A percentile compares a stretch with the other conserved stretches of the same genome.
Conservation (phyloP, 1,140 invertebrate genomes). For the Lepidurus arcticus region DNA sequence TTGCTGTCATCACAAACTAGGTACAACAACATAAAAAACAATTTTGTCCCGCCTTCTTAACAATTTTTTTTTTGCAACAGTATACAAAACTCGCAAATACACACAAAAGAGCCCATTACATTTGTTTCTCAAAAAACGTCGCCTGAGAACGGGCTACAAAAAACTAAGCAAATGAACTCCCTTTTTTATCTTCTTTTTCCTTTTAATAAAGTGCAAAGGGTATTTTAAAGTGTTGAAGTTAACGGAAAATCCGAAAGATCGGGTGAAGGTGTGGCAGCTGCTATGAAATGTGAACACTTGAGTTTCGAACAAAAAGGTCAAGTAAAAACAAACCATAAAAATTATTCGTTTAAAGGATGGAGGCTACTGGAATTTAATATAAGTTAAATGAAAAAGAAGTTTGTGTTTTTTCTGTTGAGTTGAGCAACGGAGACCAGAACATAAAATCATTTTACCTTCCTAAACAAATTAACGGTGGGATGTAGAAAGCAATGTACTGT, state of each 20-base stretch:
- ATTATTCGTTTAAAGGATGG: not conserved
- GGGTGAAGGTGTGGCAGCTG: not conserved
- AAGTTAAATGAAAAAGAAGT: not conserved
- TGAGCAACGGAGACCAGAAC: slow-evolving; percentile 20
- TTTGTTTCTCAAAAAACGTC: slow-evolving; percentile 5
- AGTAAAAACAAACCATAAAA: not conserved
- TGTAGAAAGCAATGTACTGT: not conserved
- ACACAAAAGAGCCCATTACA: slow-evolving; percentile 8
- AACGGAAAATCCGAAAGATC: not conserved
- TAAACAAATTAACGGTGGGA: slow-evolving; percentile 13
- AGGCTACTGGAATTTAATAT: not conserved
- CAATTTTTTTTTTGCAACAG: not conserved
- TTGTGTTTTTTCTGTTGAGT: not conserved
- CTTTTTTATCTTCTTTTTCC: not conserved
- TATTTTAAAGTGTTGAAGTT: not conserved
- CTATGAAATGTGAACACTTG: not conserved
- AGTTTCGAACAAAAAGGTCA: not conserved
- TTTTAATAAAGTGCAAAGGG: not conserved
- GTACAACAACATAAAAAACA: not conserved
- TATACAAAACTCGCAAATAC: not conserved
- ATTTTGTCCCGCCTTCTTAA: not conserved
- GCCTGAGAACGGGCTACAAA: not conserved
- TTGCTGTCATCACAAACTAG: slow-evolving; percentile 7
- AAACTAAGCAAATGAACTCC: not conserved
- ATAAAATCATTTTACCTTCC: not conserved